Percentiles rank a stretch among this genome's conserved stretches.
These are phyloP conservation scores for Cebus imitator DNA, from an alignment of 2,113 vertebrate species.

Conservation along the genomic window DNA sequence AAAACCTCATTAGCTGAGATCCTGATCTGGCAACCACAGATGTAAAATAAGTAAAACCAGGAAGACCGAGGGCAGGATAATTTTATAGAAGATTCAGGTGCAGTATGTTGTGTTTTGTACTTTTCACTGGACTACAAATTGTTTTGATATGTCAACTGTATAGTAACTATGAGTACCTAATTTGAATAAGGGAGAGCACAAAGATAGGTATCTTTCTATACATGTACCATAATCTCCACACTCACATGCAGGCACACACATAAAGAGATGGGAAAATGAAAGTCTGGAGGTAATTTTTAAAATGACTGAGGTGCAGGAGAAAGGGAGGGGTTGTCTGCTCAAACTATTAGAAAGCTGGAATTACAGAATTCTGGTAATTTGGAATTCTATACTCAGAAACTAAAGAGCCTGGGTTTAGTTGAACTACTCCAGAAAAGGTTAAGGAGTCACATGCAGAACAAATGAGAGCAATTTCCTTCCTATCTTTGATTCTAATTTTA, in stretches of 20 bases:
- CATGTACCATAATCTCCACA: background rate
- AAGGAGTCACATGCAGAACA: background rate
- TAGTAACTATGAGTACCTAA: background rate
- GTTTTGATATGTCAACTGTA: background rate
- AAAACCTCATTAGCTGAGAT: conserved; percentile 12
- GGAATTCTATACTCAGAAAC: conserved; percentile 11
- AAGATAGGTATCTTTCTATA: background rate
- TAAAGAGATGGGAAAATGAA: background rate
- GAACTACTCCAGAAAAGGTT: background rate
- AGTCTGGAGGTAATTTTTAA: background rate
- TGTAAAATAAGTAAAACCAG: background rate
- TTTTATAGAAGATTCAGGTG: background rate
- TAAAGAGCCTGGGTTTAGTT: background rate
- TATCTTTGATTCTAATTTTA: conserved; percentile 26
- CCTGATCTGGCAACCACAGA: background rate
- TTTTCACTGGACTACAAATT: background rate
- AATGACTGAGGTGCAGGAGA: background rate
- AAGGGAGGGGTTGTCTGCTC: background rate
- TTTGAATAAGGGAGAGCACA: background rate
- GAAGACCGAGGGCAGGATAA: background rate
- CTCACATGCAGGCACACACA: background rate
- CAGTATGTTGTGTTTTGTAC: background rate
- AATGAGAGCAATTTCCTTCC: conserved; percentile 24
- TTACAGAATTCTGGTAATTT: background rate
- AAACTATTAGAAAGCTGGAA: background rate